Base-by-base conservation (phyloP, 2,888 invertebrate genomes). In the Caenorhabditis imperialis region DNA sequence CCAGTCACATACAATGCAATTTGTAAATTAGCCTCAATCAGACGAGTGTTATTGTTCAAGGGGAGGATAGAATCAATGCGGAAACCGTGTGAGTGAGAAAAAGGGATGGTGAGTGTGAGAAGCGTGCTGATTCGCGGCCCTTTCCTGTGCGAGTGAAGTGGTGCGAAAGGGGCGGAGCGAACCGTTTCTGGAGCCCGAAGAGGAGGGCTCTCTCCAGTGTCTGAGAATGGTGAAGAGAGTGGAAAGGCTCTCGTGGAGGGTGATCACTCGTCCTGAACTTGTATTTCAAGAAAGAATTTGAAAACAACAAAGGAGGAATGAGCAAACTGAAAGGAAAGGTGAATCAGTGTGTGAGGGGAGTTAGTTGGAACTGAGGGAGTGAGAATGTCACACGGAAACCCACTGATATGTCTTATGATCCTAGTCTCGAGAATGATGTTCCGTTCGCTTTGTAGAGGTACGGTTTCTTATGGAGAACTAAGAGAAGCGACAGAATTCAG, bases 381-480 rank as follows among this genome's bases (percentile, higher is more conserved):
- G 33, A 40, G 44, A 51, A 45, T 47, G 48, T 30, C 65, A 65
- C 65, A 65, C 65, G 23, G 30, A 65, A 65, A 65, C 65, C 65
- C 47, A 65, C 65, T 47, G 65, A 55, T 65, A 57, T 57, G 50
- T 37, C 20, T 27, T 30, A 10, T 54, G 37, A 65, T 65, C 63
- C 65, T 55, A 65, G 50, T 57, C 65, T 55, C 33, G 65, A 65
- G 65, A 65, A 65, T 35, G 65, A 65, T 35, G 65, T 35, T 55
- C 57, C 65, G 23, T 50, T 65, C 54, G 65, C n/a, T 50, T 65
- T 65, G 65, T 57, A 65, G 65, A 55, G 55, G 35, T 65, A 65
- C 57, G 65, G 57, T 16, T 57, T 54, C 48, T 54, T 65, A 63
- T 63, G 63, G 47, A 55, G 55, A 48, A 57, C 65, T 65, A 57